phyloP scores from a whole-genome alignment of 2,797 vertebrate genomes.

The Leptatherina wallacei region DNA sequence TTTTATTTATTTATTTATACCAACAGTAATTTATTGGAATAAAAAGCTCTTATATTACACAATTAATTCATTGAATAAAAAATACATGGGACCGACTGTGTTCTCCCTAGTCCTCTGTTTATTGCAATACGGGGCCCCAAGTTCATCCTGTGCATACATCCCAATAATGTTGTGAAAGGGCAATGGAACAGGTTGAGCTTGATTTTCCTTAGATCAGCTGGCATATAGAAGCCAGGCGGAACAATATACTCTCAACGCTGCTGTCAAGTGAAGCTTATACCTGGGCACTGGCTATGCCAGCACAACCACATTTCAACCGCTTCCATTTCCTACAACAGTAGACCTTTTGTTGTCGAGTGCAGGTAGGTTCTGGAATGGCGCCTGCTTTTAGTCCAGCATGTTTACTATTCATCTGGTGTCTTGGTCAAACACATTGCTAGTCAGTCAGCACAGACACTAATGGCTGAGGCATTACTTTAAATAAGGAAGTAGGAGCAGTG shows the following conservation, averaged over 20 bases:
- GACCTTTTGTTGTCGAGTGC: conserved; percentile 66
- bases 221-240: conserved; percentile 65
- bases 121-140: conserved; percentile 35
- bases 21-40: neutral
- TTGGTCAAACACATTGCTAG: conserved; percentile 50
- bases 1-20: neutral
- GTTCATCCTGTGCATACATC: conserved; percentile 47
- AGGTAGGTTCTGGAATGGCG: conserved; percentile 48
- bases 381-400: conserved; percentile 46
- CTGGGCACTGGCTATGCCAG: conserved; percentile 61
- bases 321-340: conserved; percentile 68
- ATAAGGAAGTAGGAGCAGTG: conserved; percentile 60
- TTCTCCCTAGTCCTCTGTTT: conserved; percentile 15
- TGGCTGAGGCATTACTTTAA: conserved; percentile 61
- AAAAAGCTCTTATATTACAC: neutral
- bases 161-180: conserved; percentile 36
- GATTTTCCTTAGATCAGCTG: conserved; percentile 75
- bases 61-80: conserved; percentile 8
- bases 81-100: neutral
- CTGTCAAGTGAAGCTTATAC: conserved; percentile 76
- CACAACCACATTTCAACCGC: conserved; percentile 64
- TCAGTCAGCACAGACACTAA: conserved; percentile 59
- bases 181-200: conserved; percentile 73
- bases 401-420: conserved; percentile 61
- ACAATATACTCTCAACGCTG: conserved; percentile 56